Percentiles rank a stretch among this genome's conserved stretches.
Evolutionary conservation across 2,113 vertebrate species (phyloP).

Genomic region (Numenius arquata): DNA sequence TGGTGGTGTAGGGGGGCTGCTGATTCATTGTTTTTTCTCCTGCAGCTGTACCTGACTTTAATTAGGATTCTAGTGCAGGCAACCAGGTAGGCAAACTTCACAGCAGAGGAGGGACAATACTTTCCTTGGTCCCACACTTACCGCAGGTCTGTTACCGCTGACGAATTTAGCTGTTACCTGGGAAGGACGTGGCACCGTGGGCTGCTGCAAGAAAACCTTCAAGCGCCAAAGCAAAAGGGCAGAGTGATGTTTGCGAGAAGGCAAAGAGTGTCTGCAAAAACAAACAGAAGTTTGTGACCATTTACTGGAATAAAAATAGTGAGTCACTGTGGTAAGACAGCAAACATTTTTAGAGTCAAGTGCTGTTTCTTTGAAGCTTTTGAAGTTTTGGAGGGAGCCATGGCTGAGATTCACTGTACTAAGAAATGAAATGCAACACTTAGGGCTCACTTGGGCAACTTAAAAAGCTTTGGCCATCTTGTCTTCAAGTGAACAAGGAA

Average conservation of each 20-base stretch:
- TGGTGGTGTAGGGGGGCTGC: neutral
- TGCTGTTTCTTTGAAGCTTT: neutral
- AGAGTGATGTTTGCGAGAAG: neutral
- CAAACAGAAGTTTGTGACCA: neutral
- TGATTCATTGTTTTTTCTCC: neutral
- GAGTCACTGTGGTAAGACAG: neutral
- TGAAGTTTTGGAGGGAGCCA: neutral
- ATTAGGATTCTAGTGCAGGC: neutral
- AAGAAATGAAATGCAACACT: neutral
- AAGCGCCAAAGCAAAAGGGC: neutral
- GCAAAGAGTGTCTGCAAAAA: neutral
- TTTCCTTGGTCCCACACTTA: neutral
- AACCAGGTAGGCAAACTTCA: neutral
- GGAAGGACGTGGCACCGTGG: neutral
- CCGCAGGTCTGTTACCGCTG: neutral
- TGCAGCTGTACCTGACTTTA: constrained; percentile 9
- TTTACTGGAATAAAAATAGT: neutral
- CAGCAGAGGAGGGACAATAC: neutral
- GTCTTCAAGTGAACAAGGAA: neutral
- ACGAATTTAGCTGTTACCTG: neutral
- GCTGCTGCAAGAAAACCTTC: neutral
- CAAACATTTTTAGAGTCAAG: neutral
- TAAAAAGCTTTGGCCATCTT: neutral
- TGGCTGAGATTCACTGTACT: neutral
- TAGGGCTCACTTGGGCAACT: neutral